Evolutionary conservation across 2,888 invertebrate species (phyloP).

Genomic region (Mycogona germanica): DNA sequence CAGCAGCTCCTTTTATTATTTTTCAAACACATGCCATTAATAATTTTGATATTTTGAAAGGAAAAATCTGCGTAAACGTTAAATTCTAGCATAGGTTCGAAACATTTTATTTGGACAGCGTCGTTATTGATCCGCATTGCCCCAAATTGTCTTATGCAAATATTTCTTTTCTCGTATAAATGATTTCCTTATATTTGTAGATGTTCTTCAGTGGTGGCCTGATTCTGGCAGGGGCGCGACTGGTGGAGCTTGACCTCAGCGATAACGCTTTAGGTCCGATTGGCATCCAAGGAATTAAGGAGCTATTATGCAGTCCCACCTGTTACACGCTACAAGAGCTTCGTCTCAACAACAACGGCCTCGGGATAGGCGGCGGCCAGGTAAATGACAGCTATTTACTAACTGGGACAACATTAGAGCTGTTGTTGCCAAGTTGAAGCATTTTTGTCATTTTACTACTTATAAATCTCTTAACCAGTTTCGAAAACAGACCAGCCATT

Average conservation of each 20-base stretch:
- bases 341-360: conserved; percentile 84
- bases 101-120: too few species aligned
- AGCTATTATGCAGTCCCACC: conserved; percentile 64
- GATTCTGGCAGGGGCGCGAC: conserved; percentile 59
- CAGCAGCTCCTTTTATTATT: too few species aligned
- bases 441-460: background rate
- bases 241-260: conserved; percentile 80
- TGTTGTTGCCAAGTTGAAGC: background rate
- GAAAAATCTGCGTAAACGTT: too few species aligned
- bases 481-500: too few species aligned
- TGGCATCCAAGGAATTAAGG: conserved; percentile 76
- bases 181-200: conserved; percentile 33
- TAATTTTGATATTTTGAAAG: background rate
- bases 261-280: conserved; percentile 97
- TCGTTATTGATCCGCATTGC: background rate
- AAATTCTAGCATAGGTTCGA: too few species aligned
- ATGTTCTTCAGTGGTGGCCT: conserved; percentile 65
- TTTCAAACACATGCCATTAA: background rate
- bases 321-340: conserved; percentile 74
- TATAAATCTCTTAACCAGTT: too few species aligned
- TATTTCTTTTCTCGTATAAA: background rate
- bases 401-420: background rate
- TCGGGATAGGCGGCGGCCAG: conserved; percentile 79
- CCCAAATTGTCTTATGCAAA: too few species aligned
- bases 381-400: conserved; percentile 27